Percentiles rank a stretch among this genome's conserved stretches.
These are phyloP conservation scores for Agonopterix arenella DNA, from an alignment of 2,888 invertebrate genomes.

Conservation along the genomic window DNA sequence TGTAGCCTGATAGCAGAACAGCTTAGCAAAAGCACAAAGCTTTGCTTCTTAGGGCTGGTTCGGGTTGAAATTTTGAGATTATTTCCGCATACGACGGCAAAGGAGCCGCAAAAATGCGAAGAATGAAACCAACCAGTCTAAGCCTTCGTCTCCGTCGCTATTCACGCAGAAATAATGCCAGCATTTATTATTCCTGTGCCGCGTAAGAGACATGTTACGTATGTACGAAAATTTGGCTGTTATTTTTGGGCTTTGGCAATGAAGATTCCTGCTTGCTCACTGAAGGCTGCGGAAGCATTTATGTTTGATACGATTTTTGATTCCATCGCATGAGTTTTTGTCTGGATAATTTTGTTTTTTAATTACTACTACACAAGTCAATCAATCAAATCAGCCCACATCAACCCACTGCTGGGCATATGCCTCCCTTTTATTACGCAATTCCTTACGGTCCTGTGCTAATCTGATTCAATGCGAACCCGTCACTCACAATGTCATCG, in stretches of 20 bases:
- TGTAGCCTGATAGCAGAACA: slow-evolving; percentile 34
- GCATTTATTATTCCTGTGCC: slow-evolving; percentile 32
- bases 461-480: no score
- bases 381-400: no score
- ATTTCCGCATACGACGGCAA: slow-evolving; percentile 40
- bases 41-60: slow-evolving; percentile 38
- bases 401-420: no score
- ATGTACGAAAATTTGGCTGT: slow-evolving; percentile 4
- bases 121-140: slow-evolving; percentile 30
- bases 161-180: slow-evolving; percentile 27
- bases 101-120: slow-evolving; percentile 52
- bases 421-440: no score
- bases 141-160: slow-evolving; percentile 19
- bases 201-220: slow-evolving; percentile 20
- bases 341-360: no score
- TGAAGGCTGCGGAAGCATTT: neutral
- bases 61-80: slow-evolving; percentile 42
- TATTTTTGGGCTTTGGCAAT: neutral
- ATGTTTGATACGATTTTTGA: no score
- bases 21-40: slow-evolving; percentile 41
- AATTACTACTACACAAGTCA: no score
- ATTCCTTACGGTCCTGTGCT: no score
- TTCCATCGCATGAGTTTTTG: no score
- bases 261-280: neutral
- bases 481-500: no score